A percentile compares a stretch with the other conserved stretches of the same genome.
These are phyloP conservation scores for Hoplostethus mediterraneus DNA, from an alignment of 2,797 vertebrate genomes.

Conservation along the genomic window DNA sequence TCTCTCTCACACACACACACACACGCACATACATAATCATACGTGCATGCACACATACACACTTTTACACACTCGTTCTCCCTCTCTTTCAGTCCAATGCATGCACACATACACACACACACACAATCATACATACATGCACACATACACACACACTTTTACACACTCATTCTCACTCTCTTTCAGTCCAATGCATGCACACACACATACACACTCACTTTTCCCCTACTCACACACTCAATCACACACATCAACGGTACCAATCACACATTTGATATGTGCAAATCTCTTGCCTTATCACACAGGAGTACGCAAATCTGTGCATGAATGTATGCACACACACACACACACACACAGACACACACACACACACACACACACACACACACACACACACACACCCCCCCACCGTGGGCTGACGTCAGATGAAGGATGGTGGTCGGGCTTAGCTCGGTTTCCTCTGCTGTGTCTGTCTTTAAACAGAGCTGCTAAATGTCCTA, in stretches of 20 bases:
- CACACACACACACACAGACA: too few relatives aligned
- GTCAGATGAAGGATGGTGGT: conserved; percentile 19
- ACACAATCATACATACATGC: background rate
- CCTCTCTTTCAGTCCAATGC: too few relatives aligned
- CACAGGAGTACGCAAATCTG: too few relatives aligned
- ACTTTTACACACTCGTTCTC: conserved; percentile 20
- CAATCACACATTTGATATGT: too few relatives aligned
- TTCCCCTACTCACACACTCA: background rate
- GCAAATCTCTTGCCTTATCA: too few relatives aligned
- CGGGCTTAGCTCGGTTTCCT: conserved; percentile 27
- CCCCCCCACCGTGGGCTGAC: too few relatives aligned
- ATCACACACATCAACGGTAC: too few relatives aligned
- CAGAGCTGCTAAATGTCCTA: conserved; percentile 47
- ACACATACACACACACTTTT: conserved; percentile 46
- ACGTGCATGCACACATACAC: conserved; percentile 31
- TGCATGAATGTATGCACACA: too few relatives aligned
- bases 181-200: background rate
- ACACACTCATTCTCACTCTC: background rate
- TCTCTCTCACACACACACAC: background rate
- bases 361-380: too few relatives aligned
- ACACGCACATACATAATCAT: background rate
- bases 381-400: too few relatives aligned
- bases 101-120: background rate
- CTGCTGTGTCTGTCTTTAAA: conserved; percentile 35
- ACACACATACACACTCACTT: background rate